These are phyloP conservation scores for Casuarius casuarius DNA, from an alignment of 2,113 vertebrate genomes.

Conservation along the genomic window DNA sequence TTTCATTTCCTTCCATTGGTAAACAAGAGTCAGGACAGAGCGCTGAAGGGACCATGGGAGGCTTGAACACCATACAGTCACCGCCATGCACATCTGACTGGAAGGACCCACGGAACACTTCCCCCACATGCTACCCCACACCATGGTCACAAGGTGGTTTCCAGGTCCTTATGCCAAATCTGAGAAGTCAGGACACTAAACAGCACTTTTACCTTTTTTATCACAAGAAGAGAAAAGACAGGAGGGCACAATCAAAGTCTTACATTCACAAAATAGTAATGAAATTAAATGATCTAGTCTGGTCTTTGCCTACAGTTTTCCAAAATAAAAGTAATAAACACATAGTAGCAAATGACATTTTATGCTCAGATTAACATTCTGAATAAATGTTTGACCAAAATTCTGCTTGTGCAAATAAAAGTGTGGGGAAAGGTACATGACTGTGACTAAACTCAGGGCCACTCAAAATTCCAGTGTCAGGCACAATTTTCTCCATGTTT, in stretches of 20 bases:
- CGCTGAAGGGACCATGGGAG: not conserved
- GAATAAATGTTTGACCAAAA: not conserved
- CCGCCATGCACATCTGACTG: not conserved
- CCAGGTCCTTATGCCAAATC: not conserved
- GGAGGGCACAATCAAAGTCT: not conserved
- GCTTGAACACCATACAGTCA: not conserved
- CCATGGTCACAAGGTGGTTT: not conserved
- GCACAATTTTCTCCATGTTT: not conserved
- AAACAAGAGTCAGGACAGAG: not conserved
- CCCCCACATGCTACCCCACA: not conserved
- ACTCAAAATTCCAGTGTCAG: not conserved
- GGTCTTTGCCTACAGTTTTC: not conserved
- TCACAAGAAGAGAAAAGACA: not conserved
- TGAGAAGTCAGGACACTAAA: not conserved
- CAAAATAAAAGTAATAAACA: not conserved
- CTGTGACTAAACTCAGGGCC: not conserved
- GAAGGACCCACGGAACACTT: not conserved
- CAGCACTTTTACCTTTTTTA: not conserved
- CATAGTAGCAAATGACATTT: not conserved
- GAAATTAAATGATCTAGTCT: not conserved
- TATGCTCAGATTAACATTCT: not conserved
- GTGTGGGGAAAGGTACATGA: not conserved
- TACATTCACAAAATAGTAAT: not conserved
- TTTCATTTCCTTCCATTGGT: not conserved
- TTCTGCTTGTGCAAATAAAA: not conserved